Percentiles rank a stretch among this genome's conserved stretches.
These are phyloP conservation scores for Neodiprion virginianus DNA, from an alignment of 1,140 invertebrate species.

Conservation along the genomic window DNA sequence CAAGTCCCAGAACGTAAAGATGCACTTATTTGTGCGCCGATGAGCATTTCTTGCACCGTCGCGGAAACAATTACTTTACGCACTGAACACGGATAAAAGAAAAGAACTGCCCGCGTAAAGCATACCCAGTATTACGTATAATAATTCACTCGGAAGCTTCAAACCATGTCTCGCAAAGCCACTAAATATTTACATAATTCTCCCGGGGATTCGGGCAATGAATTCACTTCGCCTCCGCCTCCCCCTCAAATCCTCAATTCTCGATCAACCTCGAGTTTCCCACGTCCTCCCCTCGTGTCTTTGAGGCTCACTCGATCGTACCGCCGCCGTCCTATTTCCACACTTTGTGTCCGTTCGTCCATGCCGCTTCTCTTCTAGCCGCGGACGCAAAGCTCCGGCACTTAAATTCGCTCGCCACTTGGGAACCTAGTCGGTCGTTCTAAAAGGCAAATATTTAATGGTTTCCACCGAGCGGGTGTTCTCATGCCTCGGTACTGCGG, in stretches of 20 bases:
- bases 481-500: background rate
- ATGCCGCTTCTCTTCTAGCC: background rate
- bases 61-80: too few species aligned
- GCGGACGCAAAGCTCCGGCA: background rate
- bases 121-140: too few species aligned
- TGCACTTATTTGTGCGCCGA: too few species aligned
- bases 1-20: too few species aligned
- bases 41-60: too few species aligned
- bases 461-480: background rate
- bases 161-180: background rate
- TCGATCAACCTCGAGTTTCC: slow-evolving; percentile 1
- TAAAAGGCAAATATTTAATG: slow-evolving; percentile 8
- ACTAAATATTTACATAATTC: slow-evolving; percentile 8
- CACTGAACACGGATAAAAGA: too few species aligned
- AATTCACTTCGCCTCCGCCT: background rate
- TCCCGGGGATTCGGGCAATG: background rate
- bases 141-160: too few species aligned
- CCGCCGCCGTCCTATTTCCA: background rate
- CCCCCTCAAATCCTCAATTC: background rate
- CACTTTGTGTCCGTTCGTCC: background rate
- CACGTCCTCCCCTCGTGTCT: background rate
- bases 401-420: slow-evolving; percentile 5
- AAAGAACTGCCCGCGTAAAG: too few species aligned
- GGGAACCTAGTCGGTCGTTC: slow-evolving; percentile 2
- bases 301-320: background rate